A percentile compares a stretch with the other conserved stretches of the same genome.
Evolutionary conservation across 2,797 vertebrate species (phyloP).

Genomic region (Scolopax rusticola): DNA sequence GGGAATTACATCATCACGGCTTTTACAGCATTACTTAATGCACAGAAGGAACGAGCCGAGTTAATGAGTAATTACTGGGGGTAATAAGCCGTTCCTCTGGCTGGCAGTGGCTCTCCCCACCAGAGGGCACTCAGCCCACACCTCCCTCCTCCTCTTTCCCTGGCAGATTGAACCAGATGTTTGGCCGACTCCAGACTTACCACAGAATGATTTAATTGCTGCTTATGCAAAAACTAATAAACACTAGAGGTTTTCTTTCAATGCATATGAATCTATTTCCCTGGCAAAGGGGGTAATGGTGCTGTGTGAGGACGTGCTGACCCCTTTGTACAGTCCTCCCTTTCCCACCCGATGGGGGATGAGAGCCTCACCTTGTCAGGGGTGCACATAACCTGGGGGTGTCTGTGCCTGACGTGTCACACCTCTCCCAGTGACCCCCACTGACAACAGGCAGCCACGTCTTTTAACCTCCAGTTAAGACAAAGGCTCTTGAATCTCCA

Average conservation of each 20-base stretch:
- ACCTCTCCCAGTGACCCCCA: background rate
- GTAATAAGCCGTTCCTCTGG: too few species aligned
- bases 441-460: background rate
- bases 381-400: background rate
- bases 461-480: background rate
- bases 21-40: background rate
- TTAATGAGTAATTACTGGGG: background rate
- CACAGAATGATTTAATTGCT: background rate
- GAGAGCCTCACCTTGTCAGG: background rate
- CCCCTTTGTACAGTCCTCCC: background rate
- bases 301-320: background rate
- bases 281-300: background rate
- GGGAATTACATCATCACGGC: fast-evolving
- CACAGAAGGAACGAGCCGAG: background rate
- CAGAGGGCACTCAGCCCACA: conserved; percentile 44
- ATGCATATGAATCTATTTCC: too few species aligned
- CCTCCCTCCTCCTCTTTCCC: background rate
- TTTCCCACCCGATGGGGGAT: background rate
- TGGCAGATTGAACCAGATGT: fast-evolving
- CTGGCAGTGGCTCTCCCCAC: background rate
- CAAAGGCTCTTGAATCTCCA: background rate
- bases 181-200: background rate
- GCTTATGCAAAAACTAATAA: background rate
- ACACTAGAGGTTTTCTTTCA: background rate
- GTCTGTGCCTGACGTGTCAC: background rate